phyloP scores from a whole-genome alignment of 2,888 invertebrate genomes.

The Polia nebulosa region DNA sequence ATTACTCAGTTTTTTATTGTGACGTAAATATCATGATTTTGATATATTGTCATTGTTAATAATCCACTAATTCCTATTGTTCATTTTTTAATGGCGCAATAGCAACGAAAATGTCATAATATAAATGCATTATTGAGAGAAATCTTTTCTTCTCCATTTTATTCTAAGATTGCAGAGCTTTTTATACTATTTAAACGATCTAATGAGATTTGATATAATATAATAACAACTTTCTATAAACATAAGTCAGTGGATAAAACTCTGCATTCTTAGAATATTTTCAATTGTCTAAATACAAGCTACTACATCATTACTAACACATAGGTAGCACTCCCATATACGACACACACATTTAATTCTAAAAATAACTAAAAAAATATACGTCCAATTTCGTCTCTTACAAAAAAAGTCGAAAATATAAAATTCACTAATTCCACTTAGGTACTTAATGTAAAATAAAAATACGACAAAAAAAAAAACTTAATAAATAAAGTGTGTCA shows the following conservation, averaged over 20 bases:
- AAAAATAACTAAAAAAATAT: slow-evolving; percentile 54
- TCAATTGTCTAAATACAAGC: slow-evolving; percentile 40
- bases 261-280: slow-evolving; percentile 48
- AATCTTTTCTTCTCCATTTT: slow-evolving; percentile 20
- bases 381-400: slow-evolving; percentile 35
- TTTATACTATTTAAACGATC: slow-evolving; percentile 45
- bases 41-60: slow-evolving; percentile 41
- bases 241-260: slow-evolving; percentile 45
- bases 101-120: slow-evolving; percentile 50
- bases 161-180: slow-evolving; percentile 51
- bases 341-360: slow-evolving; percentile 49
- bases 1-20: slow-evolving; percentile 6
- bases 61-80: slow-evolving; percentile 37
- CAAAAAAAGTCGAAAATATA: slow-evolving; percentile 62
- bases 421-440: slow-evolving; percentile 64
- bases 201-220: slow-evolving; percentile 65
- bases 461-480: slow-evolving; percentile 51
- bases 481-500: slow-evolving; percentile 57
- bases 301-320: slow-evolving; percentile 32
- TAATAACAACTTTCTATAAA: slow-evolving; percentile 63
- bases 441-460: slow-evolving; percentile 53
- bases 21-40: slow-evolving; percentile 10
- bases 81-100: slow-evolving; percentile 35
- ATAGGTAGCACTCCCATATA: slow-evolving; percentile 54
- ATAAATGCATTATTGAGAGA: slow-evolving; percentile 63